Percentiles rank a stretch among this genome's conserved stretches.
phyloP scores from a whole-genome alignment of 2,888 invertebrate genomes.

The Phragmatobia fuliginosa region DNA sequence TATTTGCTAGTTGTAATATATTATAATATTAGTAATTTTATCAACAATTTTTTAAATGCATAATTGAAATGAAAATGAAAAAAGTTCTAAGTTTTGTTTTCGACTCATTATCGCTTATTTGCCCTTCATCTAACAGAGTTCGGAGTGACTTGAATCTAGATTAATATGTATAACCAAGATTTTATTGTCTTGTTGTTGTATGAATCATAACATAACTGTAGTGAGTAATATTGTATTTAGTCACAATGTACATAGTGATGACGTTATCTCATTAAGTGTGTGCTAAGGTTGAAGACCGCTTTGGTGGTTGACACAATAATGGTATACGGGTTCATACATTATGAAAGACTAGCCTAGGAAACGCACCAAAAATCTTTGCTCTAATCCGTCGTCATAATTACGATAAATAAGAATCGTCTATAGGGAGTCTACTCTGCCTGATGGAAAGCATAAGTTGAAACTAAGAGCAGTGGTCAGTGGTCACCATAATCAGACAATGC shows the following conservation, averaged over 20 bases:
- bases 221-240: constrained; percentile 56
- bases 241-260: constrained; percentile 58
- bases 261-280: constrained; percentile 45
- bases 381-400: too few relatives aligned
- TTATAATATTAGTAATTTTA: too few relatives aligned
- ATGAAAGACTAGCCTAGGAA: background rate
- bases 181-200: constrained; percentile 25
- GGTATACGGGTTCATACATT: background rate
- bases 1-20: background rate
- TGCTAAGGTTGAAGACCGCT: background rate
- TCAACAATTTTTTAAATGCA: background rate
- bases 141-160: constrained; percentile 7
- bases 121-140: background rate
- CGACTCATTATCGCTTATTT: background rate
- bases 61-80: background rate
- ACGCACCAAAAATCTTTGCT: background rate
- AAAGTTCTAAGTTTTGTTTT: background rate
- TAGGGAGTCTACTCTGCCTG: too few relatives aligned
- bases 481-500: too few relatives aligned
- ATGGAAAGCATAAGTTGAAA: too few relatives aligned
- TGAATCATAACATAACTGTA: constrained; percentile 52
- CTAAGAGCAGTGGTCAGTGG: too few relatives aligned
- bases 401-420: too few relatives aligned
- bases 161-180: constrained; percentile 20
- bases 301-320: background rate